Percentiles rank a stretch among this genome's conserved stretches.
phyloP scores from a whole-genome alignment of 2,113 vertebrate genomes.

The Lamprologus sp. region DNA sequence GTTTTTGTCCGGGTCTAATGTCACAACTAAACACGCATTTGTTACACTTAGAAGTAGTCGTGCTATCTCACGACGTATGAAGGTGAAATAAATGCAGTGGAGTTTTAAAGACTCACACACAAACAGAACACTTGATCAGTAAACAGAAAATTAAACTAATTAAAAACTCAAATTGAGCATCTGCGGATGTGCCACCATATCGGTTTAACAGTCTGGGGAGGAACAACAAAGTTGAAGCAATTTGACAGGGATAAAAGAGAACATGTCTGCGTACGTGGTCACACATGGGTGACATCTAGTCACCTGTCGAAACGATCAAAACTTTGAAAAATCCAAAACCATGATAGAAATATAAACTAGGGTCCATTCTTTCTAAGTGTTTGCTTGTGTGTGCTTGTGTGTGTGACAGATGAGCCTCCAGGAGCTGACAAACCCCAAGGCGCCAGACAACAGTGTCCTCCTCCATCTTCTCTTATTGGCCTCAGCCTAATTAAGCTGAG shows the following conservation, averaged over 20 bases:
- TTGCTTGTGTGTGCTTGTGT: neutral
- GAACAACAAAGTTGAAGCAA: neutral
- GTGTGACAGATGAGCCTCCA: slow-evolving; percentile 19
- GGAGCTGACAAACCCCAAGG: slow-evolving; percentile 37
- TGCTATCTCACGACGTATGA: neutral
- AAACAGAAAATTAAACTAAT: neutral
- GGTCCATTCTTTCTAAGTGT: neutral
- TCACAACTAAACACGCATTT: fast-evolving
- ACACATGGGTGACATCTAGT: neutral
- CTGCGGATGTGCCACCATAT: neutral
- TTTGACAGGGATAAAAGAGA: neutral
- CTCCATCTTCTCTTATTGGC: slow-evolving; percentile 52
- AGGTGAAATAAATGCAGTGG: neutral
- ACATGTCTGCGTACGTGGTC: neutral
- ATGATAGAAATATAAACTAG: neutral
- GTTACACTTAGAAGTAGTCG: neutral
- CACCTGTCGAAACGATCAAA: neutral
- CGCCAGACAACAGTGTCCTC: slow-evolving; percentile 56
- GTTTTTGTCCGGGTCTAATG: neutral
- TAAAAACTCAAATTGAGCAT: neutral
- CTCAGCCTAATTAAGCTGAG: slow-evolving; percentile 42
- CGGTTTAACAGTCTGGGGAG: neutral
- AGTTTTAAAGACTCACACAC: neutral
- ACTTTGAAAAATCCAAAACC: neutral
- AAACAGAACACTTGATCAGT: neutral